Evolutionary conservation across 1,140 invertebrate genomes (phyloP), one percentile per base, ranked within the genome.

Genomic region (Ganaspis sp.): DNA sequence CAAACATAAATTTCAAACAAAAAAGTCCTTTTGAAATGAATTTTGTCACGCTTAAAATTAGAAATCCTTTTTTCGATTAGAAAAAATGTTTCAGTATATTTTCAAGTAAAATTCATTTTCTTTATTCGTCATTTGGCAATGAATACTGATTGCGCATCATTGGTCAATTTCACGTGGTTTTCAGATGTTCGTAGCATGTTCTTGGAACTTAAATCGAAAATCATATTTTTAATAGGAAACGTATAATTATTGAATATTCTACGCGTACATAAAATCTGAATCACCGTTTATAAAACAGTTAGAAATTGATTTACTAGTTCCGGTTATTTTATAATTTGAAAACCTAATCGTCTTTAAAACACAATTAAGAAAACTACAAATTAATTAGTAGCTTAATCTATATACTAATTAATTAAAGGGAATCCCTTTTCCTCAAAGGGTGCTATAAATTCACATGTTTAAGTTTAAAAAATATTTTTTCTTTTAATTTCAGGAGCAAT

Each of bases 401-500:
- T n/a, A n/a, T n/a, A n/a, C n/a, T n/a, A 19, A 17, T 78, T 42
- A 29, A 54, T 74, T 73, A 37, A 73, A 40, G 12, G 26, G 9
- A 69, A n/a, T 45, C 11, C 49, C 26, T 37, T 17, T 54, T 15
- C 12, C 9, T 54, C 12, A 40, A 11, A 1, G 1, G 1, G 9
- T 40, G 9, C 15, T 4, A 11, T 40, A 11, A 40, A 40, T 40
- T 11, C 1, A 11, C 15, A 40, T 11, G 9, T 40, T 1, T 40
- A 42, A 42, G 1, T 11, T 11, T 42, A 42, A 42, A 42, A n/a
- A 17, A 17, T n/a, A 49, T 17, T 6, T 29, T 40, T 78, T 64
- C 73, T 17, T 75, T 64, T 71, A 11, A 76, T 85, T 86, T 8
- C 83, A 91, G 90, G 71, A 91, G 89, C 76, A 89, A 89, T 79